Evolutionary conservation across 2,797 vertebrate species (phyloP), one percentile per base, ranked within the genome.

Genomic region (Melanotaenia nigrans): DNA sequence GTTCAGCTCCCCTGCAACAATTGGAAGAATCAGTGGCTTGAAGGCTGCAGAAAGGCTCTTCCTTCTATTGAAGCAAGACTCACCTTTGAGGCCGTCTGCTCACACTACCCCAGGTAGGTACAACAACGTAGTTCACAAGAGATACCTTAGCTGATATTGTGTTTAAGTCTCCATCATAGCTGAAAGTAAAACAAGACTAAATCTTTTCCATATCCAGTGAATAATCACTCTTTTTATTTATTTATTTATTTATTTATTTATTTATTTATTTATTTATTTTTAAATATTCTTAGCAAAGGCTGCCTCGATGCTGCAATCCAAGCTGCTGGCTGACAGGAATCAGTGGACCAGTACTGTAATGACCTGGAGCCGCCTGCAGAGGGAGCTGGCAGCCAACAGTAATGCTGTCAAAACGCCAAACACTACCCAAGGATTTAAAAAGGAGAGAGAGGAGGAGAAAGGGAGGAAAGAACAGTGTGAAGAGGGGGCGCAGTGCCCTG

Each of bases 21-120:
- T 93, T 49, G 16, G 54, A 20, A 87, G 76, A 61, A 73, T 98
- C 77, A 90, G 76, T 71, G 82, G 79, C 22, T 92, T 99, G 51
- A 97, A 96, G 78, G 94, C 96, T 51, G 97, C 93, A 2, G 97
- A 99, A 84, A 91, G 97, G 7, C 88, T 97, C 62, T 98, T 98
- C 73, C 73, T 98, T 67, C 90, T 98, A 71, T 71, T 99, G 60
- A 94, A 90, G 87, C 93, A 90, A 60, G 89, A 79, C 7, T 33
- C 88, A 0, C 92, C 96, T 0, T 40, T 91, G 16, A 58, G 0
- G 2, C 75, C 96, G 1, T 28, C 79, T 0, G 65, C 88, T 16
- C 74, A 89, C 25, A 76, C 90, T 73, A 96, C 90, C 90, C 93
- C 76, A 82, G 92, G 92, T 94, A 86, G 0, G 47, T 18, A 11